Percentiles rank a stretch among this genome's conserved stretches.
Evolutionary conservation across 2,113 vertebrate genomes (phyloP).

Genomic region (Plecturocebus donacophilus): DNA sequence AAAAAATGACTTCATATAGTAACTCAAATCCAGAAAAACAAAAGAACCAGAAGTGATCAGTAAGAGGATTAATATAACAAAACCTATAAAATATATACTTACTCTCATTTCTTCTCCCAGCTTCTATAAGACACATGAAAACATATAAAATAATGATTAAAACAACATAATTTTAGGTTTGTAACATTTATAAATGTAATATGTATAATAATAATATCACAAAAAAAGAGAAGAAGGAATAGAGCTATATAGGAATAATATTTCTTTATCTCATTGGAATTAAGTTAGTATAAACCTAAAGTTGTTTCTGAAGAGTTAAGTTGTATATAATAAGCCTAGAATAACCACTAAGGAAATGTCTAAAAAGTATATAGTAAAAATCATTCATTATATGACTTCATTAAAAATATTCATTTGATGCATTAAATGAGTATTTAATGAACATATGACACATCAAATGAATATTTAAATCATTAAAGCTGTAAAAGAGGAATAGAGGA

Average conservation of each 20-base stretch:
- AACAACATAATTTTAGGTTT: not conserved
- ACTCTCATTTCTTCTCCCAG: not conserved
- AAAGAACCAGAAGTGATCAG: not conserved
- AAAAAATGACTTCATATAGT: not conserved
- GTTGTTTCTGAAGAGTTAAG: not conserved
- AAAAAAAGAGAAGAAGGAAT: not conserved
- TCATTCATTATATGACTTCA: not conserved
- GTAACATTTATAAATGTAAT: not conserved
- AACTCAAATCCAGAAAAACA: not conserved
- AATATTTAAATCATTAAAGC: not conserved
- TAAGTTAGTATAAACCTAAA: not conserved
- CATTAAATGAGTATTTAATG: too few relatives aligned
- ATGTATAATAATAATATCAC: not conserved
- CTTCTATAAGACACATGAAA: not conserved
- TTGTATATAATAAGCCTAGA: not conserved
- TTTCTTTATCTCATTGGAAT: not conserved
- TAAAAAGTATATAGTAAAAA: not conserved
- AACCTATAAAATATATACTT: not conserved
- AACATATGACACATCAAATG: too few relatives aligned
- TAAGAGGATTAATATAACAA: not conserved
- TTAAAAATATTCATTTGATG: not conserved
- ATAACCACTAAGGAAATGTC: not conserved
- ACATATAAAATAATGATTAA: not conserved
- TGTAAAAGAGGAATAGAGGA: not conserved
- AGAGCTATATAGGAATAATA: not conserved